Evolutionary conservation across 2,888 invertebrate species (phyloP).

Genomic region (Apantesis nais): DNA sequence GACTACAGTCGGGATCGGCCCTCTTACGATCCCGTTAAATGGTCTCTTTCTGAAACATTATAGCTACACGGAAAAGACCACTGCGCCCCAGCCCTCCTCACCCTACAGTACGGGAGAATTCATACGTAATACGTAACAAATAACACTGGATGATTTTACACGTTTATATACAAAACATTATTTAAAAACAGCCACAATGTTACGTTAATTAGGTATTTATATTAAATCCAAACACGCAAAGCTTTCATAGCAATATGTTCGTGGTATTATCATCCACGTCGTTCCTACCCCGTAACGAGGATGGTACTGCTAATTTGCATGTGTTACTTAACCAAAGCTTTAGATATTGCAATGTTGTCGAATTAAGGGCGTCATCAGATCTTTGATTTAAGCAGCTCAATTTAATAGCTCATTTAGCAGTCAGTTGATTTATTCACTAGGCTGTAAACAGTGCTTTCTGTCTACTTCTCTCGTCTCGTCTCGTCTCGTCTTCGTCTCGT

Average conservation of each 20-base stretch:
- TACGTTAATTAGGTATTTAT: background rate
- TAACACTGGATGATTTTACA: background rate
- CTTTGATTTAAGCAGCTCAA: slow-evolving; percentile 24
- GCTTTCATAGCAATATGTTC: background rate
- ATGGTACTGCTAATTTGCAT: slow-evolving; percentile 28
- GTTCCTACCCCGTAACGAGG: background rate
- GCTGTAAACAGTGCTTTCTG: background rate
- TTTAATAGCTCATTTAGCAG: slow-evolving; percentile 19
- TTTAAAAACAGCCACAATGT: background rate
- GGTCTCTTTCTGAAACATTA: no score
- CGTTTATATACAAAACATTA: background rate
- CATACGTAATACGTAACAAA: background rate
- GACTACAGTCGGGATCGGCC: no score
- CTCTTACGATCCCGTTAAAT: no score
- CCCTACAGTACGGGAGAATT: no score
- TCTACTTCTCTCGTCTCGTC: no score
- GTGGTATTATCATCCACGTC: background rate
- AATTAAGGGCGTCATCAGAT: slow-evolving; percentile 20
- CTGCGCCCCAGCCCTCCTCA: no score
- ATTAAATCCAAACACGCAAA: slow-evolving; percentile 1
- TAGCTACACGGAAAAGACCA: no score
- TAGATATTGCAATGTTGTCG: slow-evolving; percentile 32
- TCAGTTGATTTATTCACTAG: background rate
- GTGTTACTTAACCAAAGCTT: slow-evolving; percentile 22
- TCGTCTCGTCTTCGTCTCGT: no score